Percentiles rank a stretch among this genome's conserved stretches.
Conservation (phyloP, 2,113 vertebrate genomes). For the Rhinoptilus africanus region DNA sequence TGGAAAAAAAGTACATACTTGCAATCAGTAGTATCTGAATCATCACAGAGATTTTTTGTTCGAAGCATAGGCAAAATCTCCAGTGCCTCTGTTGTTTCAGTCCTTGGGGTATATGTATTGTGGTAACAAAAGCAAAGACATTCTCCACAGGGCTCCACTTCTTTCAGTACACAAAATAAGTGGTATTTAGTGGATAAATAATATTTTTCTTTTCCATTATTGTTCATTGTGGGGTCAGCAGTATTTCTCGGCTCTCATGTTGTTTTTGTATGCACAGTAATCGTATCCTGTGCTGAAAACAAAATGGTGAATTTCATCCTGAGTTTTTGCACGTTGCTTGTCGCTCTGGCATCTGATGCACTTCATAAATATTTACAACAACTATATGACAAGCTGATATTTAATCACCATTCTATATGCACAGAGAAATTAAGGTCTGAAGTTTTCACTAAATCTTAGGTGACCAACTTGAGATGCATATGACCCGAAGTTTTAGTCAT, state of each 20-base stretch:
- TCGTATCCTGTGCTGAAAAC: not conserved
- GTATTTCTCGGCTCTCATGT: not conserved
- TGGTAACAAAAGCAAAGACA: not conserved
- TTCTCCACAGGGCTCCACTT: not conserved
- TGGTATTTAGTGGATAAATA: not conserved
- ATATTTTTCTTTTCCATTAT: not conserved
- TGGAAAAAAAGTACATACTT: not conserved
- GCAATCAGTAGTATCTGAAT: not conserved
- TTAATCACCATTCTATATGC: not conserved
- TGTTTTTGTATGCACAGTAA: not conserved
- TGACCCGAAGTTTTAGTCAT: not conserved
- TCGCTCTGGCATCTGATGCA: not conserved
- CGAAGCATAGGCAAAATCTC: not conserved
- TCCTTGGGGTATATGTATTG: not conserved
- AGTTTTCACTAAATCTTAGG: not conserved
- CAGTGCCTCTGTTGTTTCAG: not conserved
- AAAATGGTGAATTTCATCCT: not conserved
- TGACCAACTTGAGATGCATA: not conserved
- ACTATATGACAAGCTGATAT: not conserved
- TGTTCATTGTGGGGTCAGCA: not conserved
- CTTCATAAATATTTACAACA: not conserved
- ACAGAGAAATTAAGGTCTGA: not conserved
- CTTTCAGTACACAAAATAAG: not conserved
- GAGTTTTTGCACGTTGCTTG: not conserved
- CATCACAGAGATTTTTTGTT: not conserved